Percentiles rank a stretch among this genome's conserved stretches.
Evolutionary conservation across 1,140 invertebrate species (phyloP).

Genomic region (Penaeus chinensis): DNA sequence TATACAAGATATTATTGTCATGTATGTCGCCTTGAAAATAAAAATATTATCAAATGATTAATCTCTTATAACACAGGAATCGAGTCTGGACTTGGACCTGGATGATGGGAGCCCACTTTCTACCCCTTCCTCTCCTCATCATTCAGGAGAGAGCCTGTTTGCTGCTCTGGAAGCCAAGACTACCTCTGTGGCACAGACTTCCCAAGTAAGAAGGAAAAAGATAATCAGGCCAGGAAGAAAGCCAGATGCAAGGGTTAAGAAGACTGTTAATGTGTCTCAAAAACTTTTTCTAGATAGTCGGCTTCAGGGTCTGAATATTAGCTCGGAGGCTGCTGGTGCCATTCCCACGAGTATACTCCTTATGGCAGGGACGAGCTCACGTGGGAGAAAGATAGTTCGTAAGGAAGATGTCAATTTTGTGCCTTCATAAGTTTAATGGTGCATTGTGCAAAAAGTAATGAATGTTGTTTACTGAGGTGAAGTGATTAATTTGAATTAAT

Average conservation of each 20-base stretch:
- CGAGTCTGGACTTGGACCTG: conserved; percentile 40
- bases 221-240: neutral
- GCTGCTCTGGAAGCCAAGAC: too few species aligned
- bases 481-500: too few species aligned
- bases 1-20: too few species aligned
- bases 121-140: conserved; percentile 20
- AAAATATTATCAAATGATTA: neutral
- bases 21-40: too few species aligned
- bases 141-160: neutral
- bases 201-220: neutral
- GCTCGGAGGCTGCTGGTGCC: neutral
- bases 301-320: neutral
- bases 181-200: too few species aligned
- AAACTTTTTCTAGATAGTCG: conserved; percentile 22
- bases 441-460: too few species aligned
- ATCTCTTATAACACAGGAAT: conserved; percentile 13
- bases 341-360: conserved; percentile 48
- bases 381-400: conserved; percentile 49
- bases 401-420: conserved; percentile 55
- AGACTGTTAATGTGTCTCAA: conserved; percentile 14
- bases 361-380: conserved; percentile 52
- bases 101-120: conserved; percentile 55
- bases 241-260: neutral
- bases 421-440: too few species aligned
- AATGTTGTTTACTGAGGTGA: too few species aligned